Conservation (phyloP, 2,888 invertebrate genomes). For the Lobophora halterata region DNA sequence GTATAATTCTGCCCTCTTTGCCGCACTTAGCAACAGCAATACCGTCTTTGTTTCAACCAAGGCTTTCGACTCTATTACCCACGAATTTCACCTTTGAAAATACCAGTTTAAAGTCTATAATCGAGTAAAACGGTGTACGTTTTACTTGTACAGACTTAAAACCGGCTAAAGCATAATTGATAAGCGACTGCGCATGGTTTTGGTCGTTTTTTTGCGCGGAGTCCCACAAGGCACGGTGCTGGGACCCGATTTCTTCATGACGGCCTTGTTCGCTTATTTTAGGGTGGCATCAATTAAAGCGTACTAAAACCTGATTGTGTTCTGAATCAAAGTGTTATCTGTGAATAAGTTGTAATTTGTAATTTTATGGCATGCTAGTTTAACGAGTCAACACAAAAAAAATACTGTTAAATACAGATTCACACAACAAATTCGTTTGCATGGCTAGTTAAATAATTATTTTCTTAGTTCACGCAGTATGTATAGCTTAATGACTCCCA, state of each 20-base stretch:
- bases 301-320: background rate
- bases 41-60: constrained; percentile 52
- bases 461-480: no score
- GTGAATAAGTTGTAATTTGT: no score
- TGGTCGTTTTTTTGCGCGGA: constrained; percentile 36
- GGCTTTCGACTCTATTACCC: constrained; percentile 41
- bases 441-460: no score
- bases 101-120: background rate
- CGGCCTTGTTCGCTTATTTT: constrained; percentile 15
- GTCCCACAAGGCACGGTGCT: constrained; percentile 36
- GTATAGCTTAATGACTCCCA: no score
- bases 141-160: constrained; percentile 38
- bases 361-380: no score
- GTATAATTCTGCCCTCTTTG: background rate
- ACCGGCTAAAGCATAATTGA: constrained; percentile 52
- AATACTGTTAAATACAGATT: no score
- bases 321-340: no score
- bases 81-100: constrained; percentile 15
- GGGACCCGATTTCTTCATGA: constrained; percentile 24
- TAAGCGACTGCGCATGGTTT: constrained; percentile 43
- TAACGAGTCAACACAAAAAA: no score
- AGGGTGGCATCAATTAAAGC: constrained; percentile 2
- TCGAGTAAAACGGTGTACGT: background rate
- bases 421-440: no score
- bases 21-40: constrained; percentile 58